phyloP scores from a whole-genome alignment of 2,113 vertebrate genomes.

The Oryzias javanicus region DNA sequence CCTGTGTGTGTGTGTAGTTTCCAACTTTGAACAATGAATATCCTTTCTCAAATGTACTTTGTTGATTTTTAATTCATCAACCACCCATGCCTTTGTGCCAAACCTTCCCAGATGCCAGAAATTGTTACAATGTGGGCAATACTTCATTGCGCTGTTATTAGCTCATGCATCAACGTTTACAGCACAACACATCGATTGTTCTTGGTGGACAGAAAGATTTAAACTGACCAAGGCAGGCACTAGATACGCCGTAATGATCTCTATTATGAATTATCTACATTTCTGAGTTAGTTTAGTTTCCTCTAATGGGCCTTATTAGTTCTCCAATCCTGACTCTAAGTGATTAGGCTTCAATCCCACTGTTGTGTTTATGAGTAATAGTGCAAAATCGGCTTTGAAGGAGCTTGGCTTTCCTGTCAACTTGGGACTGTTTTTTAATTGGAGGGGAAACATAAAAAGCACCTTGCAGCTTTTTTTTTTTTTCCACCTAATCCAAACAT shows the following conservation, averaged over 20 bases:
- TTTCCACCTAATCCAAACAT: too few relatives aligned
- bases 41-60: conserved; percentile 37
- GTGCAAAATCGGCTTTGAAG: background rate
- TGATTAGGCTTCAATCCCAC: background rate
- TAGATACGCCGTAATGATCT: conserved; percentile 9
- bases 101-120: conserved; percentile 36
- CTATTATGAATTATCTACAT: conserved; percentile 4
- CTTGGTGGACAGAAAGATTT: conserved; percentile 17
- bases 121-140: conserved; percentile 38
- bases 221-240: conserved; percentile 29
- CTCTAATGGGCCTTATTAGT: conserved; percentile 3
- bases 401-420: background rate
- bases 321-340: background rate
- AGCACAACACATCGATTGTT: conserved; percentile 25
- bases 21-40: conserved; percentile 8
- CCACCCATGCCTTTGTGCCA: conserved; percentile 39
- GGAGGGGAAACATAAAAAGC: too few relatives aligned
- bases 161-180: conserved; percentile 40
- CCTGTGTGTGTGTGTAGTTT: too few relatives aligned
- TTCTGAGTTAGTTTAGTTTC: background rate
- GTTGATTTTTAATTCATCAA: conserved; percentile 54
- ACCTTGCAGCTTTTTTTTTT: too few relatives aligned
- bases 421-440: background rate
- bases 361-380: background rate
- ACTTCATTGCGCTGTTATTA: conserved; percentile 39